Base-by-base conservation (phyloP, 2,113 vertebrate genomes). In the Istiophorus platypterus region DNA sequence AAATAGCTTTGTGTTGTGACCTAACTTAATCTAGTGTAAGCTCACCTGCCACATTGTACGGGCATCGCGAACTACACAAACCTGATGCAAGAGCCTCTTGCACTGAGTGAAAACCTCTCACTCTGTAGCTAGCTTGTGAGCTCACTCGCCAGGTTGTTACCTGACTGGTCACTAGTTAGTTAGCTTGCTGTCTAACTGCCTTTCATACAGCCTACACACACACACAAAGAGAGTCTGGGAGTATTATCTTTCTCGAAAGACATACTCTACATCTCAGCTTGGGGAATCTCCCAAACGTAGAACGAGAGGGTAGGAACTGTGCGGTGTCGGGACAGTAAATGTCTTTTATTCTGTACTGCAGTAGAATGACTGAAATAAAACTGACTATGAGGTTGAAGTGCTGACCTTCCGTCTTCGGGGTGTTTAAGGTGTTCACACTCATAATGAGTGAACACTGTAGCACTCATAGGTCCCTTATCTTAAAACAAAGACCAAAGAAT, bases 191-290 rank as follows among this genome's bases (percentile, higher is more conserved):
- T 37, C 22, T 39, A 39, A 39, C 37, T 22, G 63, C 31, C n/a
- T 57, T 76, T 29, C 66, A 41, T 26, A 63, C 62, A 42, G 61
- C 57, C 24, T 29, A 61, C 18, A 26, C 42, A 52, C 51, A 70
- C 22, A 39, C 22, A 45, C 13, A 59, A 2, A 52, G 24, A 78
- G 34, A 63, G 37, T 42, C 12, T 0, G 24, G 20, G 59, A 52
- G 22, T 24, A 7, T 37, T 20, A 47, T 56, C 37, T 24, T 11
- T 56, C 11, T 2, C n/a, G 12, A 39, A 57, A 49, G 27, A 83
- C 31, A 49, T 42, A 22, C 52, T 20, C 10, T 65, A 10, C 10
- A 39, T 5, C n/a, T 68, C 22, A 49, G 56, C 47, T 37, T 12
- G 14, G 18, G 58, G 45, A 58, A 65, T 22, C 10, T 77, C 62